Evolutionary conservation across 2,797 vertebrate genomes (phyloP).

Genomic region (Typhlichthys eigenmanni): DNA sequence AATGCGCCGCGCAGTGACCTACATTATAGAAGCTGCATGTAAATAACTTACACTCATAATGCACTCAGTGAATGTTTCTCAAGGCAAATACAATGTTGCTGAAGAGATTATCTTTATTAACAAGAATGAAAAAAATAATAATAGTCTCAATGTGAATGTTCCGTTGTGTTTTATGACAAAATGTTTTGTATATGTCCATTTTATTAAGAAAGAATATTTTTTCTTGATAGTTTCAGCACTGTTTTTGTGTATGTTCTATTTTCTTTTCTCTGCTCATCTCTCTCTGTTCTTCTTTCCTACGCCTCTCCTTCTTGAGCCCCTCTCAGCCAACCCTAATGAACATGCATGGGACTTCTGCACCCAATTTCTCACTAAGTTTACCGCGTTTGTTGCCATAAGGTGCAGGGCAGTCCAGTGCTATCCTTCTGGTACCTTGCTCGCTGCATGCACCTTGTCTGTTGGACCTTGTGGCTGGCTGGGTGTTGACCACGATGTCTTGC

Average conservation of each 20-base stretch:
- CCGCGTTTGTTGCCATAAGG: conserved; percentile 22
- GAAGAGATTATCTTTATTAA: too few species aligned
- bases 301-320: not conserved
- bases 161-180: too few species aligned
- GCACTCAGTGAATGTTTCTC: not conserved
- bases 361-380: conserved; percentile 53
- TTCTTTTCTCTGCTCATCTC: conserved; percentile 11
- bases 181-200: not conserved
- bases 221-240: not conserved
- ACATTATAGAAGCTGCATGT: too few species aligned
- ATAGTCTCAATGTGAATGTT: too few species aligned
- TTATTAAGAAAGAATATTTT: not conserved
- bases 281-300: not conserved
- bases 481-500: conserved; percentile 55
- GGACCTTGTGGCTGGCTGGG: conserved; percentile 51
- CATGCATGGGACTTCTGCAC: conserved; percentile 33
- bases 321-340: conserved; percentile 38
- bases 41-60: not conserved
- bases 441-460: conserved; percentile 15
- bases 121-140: too few species aligned
- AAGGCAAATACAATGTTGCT: too few species aligned
- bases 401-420: conserved; percentile 21
- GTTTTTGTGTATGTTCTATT: conserved; percentile 21
- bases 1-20: too few species aligned
- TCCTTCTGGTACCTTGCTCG: conserved; percentile 3